Evolutionary conservation across 2,888 invertebrate genomes (phyloP), one percentile per base, ranked within the genome.

Genomic region (Drosophila subsilvestris): DNA sequence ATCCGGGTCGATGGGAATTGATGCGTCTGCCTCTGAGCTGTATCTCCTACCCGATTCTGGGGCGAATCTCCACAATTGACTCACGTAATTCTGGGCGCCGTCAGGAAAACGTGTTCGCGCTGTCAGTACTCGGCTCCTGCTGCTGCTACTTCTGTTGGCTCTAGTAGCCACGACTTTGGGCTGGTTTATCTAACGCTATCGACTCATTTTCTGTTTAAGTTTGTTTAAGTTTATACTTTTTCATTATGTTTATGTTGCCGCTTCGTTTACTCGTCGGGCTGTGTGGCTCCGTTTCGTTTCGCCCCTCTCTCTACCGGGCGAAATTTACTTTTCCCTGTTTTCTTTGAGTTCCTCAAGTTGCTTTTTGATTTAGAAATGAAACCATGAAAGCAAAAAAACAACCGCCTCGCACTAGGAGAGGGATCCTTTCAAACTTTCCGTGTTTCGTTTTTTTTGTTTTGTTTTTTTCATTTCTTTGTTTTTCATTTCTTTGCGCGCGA

Each of bases 161-260:
- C 43, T 37, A 12, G 37, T 25, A 42, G n/a, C 44, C 42, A 5
- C 14, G 12, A 2, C 37, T 37, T 43, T 25, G 18, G 12, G 49
- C 43, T 43, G 49, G 49, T 67, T 65, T 61, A 53, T 72, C 80
- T 63, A 65, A 74, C 65, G 62, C 57, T 74, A 80, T 80, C 74
- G 76, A 76, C 65, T 70, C 78, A 69, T 66, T 74, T 56, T 59
- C 50, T 76, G 83, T 83, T 83, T 78, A 80, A 83, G 76, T 81
- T 81, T 70, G 63, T 74, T 72, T 76, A 78, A 76, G 80, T 76
- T 80, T 80, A 76, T 80, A 78, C 47, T 80, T 67, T 82, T 83
- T 80, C 80, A 80, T 83, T 82, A 83, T 83, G 83, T 80, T 80
- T 80, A 80, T 80, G 78, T 83, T 80, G 70, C 65, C 75, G 80